Conservation (phyloP, 2,797 vertebrate species). For the Lagodon rhomboides region DNA sequence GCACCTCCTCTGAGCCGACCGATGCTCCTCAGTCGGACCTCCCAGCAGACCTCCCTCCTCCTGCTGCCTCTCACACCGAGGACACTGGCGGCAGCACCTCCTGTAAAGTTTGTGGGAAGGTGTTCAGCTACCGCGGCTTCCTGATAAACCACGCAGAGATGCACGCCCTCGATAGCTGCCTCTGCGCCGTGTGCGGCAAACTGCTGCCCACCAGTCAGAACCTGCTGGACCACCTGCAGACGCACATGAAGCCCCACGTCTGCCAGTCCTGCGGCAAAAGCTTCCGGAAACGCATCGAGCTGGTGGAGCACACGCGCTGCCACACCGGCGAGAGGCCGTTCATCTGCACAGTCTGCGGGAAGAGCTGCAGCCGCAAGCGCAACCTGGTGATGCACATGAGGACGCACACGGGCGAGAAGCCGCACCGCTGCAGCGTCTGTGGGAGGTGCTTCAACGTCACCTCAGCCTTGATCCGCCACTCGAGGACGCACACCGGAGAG, state of each 20-base stretch:
- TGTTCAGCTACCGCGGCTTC: conserved; percentile 19
- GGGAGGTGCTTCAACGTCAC: no score
- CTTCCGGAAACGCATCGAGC: conserved; percentile 30
- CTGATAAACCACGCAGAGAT: conserved; percentile 23
- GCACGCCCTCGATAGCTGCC: not conserved
- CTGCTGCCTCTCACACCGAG: not conserved
- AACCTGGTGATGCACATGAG: no score
- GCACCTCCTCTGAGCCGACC: not conserved
- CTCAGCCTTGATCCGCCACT: no score
- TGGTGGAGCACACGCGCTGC: conserved; percentile 58
- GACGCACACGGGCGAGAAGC: no score
- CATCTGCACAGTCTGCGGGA: no score
- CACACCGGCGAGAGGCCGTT: no score
- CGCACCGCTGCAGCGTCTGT: no score
- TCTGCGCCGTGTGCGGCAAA: conserved; percentile 31
- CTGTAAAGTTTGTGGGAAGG: conserved; percentile 30
- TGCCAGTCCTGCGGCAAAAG: conserved; percentile 40
- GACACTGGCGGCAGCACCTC: not conserved
- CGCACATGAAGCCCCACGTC: conserved; percentile 29
- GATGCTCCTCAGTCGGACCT: no score
- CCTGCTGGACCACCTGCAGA: conserved; percentile 33
- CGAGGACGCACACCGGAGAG: no score
- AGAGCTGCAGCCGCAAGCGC: no score
- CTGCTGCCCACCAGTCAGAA: not conserved
- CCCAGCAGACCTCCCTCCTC: not conserved